Evolutionary conservation across 2,797 vertebrate species (phyloP).

Genomic region (Sebastolobus alascanus): DNA sequence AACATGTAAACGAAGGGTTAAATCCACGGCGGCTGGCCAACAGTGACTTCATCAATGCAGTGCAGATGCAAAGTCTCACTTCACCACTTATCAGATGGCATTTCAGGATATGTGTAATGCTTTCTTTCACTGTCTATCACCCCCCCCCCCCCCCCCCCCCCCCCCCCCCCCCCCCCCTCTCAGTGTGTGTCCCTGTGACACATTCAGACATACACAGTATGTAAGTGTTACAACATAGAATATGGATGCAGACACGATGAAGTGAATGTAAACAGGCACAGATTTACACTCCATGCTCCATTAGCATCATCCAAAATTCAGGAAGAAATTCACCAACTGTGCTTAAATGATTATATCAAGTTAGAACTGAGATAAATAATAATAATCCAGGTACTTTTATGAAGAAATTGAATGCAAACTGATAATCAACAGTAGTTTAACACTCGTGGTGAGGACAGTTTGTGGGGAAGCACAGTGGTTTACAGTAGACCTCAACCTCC

Average conservation of each 20-base stretch:
- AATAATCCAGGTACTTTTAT: background rate
- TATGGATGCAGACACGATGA: conserved; percentile 1
- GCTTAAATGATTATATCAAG: background rate
- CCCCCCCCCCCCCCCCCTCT: conserved; percentile 29
- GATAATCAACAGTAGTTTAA: background rate
- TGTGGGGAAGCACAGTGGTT: conserved; percentile 15
- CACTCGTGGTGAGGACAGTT: background rate
- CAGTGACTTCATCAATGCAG: conserved; percentile 70
- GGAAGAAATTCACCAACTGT: background rate
- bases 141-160: conserved; percentile 30
- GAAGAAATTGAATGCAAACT: background rate
- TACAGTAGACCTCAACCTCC: conserved; percentile 10
- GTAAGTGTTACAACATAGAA: conserved; percentile 46
- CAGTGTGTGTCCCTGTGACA: conserved; percentile 33
- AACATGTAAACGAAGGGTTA: conserved; percentile 44
- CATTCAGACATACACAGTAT: conserved; percentile 37
- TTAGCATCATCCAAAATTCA: background rate
- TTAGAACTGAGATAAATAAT: background rate
- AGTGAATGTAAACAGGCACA: conserved; percentile 10
- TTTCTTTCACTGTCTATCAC: conserved; percentile 53
- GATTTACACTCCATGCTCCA: background rate
- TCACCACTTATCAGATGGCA: conserved; percentile 73
- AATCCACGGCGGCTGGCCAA: conserved; percentile 52
- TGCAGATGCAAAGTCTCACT: conserved; percentile 76
- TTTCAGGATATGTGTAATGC: conserved; percentile 55